Conservation (phyloP, 2,888 invertebrate genomes). For the Machimus rusticus region DNA sequence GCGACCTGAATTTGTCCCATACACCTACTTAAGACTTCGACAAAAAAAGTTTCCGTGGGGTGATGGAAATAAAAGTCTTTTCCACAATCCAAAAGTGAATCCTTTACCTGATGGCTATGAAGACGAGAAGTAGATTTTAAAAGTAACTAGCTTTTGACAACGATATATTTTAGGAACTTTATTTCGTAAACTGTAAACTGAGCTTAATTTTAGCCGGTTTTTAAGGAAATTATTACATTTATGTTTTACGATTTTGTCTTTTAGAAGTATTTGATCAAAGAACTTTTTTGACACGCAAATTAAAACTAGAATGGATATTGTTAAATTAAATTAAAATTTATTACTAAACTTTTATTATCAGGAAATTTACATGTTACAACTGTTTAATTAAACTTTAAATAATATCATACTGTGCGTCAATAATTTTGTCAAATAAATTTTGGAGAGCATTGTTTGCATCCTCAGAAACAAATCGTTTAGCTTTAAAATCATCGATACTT, state of each 20-base stretch:
- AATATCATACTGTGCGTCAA: slow-evolving; percentile 44
- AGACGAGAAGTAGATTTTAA: background rate
- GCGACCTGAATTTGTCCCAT: slow-evolving; percentile 76
- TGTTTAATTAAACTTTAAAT: slow-evolving; percentile 31
- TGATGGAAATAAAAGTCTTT: slow-evolving; percentile 84
- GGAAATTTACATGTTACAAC: too few relatives aligned
- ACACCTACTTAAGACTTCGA: slow-evolving; percentile 80
- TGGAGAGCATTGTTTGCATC: slow-evolving; percentile 35
- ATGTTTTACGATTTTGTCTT: too few relatives aligned
- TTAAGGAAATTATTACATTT: too few relatives aligned
- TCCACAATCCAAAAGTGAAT: slow-evolving; percentile 86
- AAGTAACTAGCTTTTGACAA: background rate
- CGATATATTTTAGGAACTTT: too few relatives aligned
- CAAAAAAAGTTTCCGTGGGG: slow-evolving; percentile 94
- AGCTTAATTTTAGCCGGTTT: too few relatives aligned
- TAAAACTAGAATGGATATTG: too few relatives aligned
- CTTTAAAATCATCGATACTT: slow-evolving; percentile 41
- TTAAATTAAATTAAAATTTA: too few relatives aligned
- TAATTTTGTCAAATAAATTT: slow-evolving; percentile 41
- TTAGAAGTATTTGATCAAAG: too few relatives aligned
- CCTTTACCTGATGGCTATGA: slow-evolving; percentile 80
- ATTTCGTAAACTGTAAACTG: too few relatives aligned
- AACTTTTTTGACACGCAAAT: too few relatives aligned
- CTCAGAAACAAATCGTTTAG: slow-evolving; percentile 18
- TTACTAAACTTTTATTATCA: background rate